Conservation (phyloP, 1,140 invertebrate species). For the Brachionus angularis region DNA sequence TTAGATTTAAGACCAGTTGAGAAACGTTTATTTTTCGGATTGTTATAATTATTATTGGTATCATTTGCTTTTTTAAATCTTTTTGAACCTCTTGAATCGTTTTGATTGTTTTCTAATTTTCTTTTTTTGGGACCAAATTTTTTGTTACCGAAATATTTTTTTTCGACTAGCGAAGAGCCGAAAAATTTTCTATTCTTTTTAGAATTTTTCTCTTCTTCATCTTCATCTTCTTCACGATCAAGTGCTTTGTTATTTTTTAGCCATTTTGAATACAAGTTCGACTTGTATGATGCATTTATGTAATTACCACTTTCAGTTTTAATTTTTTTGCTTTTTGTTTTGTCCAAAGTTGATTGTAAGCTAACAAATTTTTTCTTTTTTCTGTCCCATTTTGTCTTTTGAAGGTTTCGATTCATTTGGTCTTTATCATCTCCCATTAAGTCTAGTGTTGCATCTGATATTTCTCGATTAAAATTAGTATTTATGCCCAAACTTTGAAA, state of each 20-base stretch:
- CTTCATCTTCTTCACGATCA: not conserved
- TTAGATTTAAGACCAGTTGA: constrained; percentile 12
- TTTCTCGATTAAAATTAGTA: constrained; percentile 28
- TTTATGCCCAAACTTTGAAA: constrained; percentile 10
- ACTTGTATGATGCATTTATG: constrained; percentile 43
- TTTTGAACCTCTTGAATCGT: not conserved
- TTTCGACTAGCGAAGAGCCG: constrained; percentile 18
- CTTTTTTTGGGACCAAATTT: not conserved
- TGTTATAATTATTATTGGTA: too few relatives aligned
- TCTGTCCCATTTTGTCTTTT: constrained; percentile 43
- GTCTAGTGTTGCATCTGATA: constrained; percentile 8
- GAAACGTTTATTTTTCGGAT: constrained; percentile 13
- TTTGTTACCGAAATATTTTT: constrained; percentile 30
- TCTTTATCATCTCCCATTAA: constrained; percentile 24
- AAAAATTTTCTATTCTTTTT: constrained; percentile 39
- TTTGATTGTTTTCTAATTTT: constrained; percentile 10
- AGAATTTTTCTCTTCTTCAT: not conserved
- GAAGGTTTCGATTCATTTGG: constrained; percentile 8
- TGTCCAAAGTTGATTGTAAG: not conserved
- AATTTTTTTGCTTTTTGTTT: constrained; percentile 32
- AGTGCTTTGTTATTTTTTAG: constrained; percentile 32
- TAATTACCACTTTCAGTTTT: constrained; percentile 42
- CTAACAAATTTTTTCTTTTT: constrained; percentile 44
- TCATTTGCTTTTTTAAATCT: not conserved
- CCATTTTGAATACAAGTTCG: constrained; percentile 37